Conservation (phyloP, 2,113 vertebrate species). For the Prietella phreatophila region DNA sequence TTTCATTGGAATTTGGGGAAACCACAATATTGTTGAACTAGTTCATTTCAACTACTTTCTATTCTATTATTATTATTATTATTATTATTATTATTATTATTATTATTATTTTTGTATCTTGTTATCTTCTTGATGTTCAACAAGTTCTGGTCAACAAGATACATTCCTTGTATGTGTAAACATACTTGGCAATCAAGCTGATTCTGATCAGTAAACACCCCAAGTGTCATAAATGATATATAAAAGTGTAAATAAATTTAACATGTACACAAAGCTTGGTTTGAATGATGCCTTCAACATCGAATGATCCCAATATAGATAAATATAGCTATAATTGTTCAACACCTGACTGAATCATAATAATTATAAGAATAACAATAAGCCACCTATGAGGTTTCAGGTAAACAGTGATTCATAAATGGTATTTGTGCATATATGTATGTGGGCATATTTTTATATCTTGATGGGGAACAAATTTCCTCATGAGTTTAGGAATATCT, state of each 20-base stretch:
- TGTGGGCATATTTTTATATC: constrained; percentile 4
- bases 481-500: neutral
- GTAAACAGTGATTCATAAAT: neutral
- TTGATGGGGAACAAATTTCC: neutral
- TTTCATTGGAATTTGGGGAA: no score
- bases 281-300: neutral
- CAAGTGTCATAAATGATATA: neutral
- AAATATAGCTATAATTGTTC: neutral
- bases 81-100: no score
- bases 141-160: no score
- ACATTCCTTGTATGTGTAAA: no score
- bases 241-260: no score
- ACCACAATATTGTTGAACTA: no score
- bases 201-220: neutral
- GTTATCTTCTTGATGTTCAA: no score
- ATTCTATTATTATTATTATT: no score
- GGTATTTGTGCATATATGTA: neutral
- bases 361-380: neutral
- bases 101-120: no score
- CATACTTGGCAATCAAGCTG: no score
- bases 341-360: neutral
- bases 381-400: neutral
- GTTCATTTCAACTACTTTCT: no score
- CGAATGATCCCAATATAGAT: neutral
- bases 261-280: neutral